A percentile compares a stretch with the other conserved stretches of the same genome.
phyloP scores from a whole-genome alignment of 2,888 invertebrate species.

The Eristalis arbustorum region DNA sequence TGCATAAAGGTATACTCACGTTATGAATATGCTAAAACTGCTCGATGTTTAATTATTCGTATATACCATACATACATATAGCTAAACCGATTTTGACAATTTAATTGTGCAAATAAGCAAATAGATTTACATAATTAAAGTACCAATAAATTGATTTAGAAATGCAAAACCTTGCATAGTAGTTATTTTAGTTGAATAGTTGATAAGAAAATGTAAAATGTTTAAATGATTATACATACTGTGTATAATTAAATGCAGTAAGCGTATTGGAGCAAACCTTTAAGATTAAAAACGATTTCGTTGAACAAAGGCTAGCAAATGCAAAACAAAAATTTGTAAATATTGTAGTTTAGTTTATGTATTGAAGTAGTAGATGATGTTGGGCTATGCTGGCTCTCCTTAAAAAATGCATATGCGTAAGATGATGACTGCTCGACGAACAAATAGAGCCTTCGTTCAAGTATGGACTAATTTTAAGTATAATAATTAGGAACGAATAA shows the following conservation, averaged over 20 bases:
- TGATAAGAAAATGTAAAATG: constrained; percentile 52
- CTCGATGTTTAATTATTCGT: not conserved
- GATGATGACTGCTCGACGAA: not conserved
- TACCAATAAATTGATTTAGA: not conserved
- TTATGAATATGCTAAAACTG: not conserved
- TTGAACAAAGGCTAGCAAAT: constrained; percentile 23
- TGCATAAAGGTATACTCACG: not conserved
- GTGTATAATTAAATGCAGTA: constrained; percentile 20
- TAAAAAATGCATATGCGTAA: not conserved
- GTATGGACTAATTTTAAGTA: constrained; percentile 13
- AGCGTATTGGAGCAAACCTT: not conserved
- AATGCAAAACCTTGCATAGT: constrained; percentile 15
- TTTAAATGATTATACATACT: constrained; percentile 3
- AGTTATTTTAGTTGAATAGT: constrained; percentile 47
- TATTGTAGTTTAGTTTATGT: constrained; percentile 52
- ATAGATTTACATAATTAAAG: constrained; percentile 30
- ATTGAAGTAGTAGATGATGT: constrained; percentile 21
- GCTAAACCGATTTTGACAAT: constrained; percentile 55
- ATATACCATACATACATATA: not conserved
- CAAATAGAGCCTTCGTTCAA: not conserved
- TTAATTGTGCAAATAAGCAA: constrained; percentile 61
- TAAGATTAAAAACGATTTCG: not conserved
- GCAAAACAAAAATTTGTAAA: constrained; percentile 45
- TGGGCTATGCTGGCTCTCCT: constrained; percentile 26
- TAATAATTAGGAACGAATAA: not conserved